These are phyloP conservation scores for Macropis europaea DNA, from an alignment of 2,888 invertebrate species.

Conservation along the genomic window DNA sequence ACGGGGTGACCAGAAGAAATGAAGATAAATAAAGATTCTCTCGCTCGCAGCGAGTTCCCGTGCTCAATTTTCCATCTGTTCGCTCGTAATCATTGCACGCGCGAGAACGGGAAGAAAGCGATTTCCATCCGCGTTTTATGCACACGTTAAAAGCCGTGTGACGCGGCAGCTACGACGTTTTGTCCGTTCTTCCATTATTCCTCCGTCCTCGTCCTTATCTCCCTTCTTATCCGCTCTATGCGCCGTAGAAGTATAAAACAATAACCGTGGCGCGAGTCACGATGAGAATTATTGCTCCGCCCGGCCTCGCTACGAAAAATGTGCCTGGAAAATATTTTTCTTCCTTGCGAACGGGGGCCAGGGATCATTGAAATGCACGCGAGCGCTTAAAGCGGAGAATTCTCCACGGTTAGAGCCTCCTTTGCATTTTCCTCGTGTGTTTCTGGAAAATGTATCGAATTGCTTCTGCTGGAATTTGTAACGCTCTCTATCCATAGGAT, in stretches of 20 bases:
- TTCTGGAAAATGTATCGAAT: too few relatives aligned
- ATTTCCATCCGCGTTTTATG: constrained; percentile 17
- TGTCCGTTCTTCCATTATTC: constrained; percentile 43
- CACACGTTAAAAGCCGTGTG: constrained; percentile 42
- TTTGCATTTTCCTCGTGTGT: background rate
- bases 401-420: background rate
- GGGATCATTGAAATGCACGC: constrained; percentile 23
- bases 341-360: too few relatives aligned
- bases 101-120: constrained; percentile 2
- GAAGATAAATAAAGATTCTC: constrained; percentile 13
- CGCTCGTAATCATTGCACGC: constrained; percentile 7
- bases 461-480: too few relatives aligned
- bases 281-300: constrained; percentile 46
- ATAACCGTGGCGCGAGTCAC: constrained; percentile 39
- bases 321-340: constrained; percentile 32
- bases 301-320: constrained; percentile 15
- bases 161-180: constrained; percentile 31
- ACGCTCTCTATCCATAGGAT: too few relatives aligned
- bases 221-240: constrained; percentile 39
- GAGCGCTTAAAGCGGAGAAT: constrained; percentile 16
- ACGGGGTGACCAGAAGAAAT: background rate
- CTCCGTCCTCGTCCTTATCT: constrained; percentile 36
- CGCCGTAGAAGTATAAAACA: constrained; percentile 43
- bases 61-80: constrained; percentile 17
- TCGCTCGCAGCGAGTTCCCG: background rate